A percentile compares a stretch with the other conserved stretches of the same genome.
phyloP scores from a whole-genome alignment of 1,140 invertebrate genomes.

The Cotesia vestalis region DNA sequence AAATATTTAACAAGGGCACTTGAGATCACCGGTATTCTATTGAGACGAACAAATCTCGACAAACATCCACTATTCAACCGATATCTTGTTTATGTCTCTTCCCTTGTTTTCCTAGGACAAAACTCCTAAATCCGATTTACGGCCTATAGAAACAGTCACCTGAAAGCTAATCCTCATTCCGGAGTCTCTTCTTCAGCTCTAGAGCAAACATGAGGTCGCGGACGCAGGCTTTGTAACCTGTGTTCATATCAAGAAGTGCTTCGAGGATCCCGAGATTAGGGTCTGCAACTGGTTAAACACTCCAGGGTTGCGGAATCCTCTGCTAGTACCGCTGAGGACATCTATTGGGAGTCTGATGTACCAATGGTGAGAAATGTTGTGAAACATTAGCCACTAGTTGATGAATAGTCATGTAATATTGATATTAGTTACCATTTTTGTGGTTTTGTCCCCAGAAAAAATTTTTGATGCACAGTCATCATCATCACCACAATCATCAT shows the following conservation, averaged over 20 bases:
- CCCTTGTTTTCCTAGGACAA: conserved; percentile 19
- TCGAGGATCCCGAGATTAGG: background rate
- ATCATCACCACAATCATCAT: too few relatives aligned
- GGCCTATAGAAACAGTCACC: conserved; percentile 7
- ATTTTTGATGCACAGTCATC: too few relatives aligned
- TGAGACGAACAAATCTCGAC: conserved; percentile 24
- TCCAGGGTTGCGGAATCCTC: background rate
- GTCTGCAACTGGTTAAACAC: background rate
- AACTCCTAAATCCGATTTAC: conserved; percentile 31
- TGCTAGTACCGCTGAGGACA: conserved; percentile 24
- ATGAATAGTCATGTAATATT: too few relatives aligned
- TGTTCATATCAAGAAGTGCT: background rate
- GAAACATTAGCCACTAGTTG: too few relatives aligned
- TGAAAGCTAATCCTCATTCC: conserved; percentile 10
- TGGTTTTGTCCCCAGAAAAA: too few relatives aligned
- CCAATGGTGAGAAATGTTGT: too few relatives aligned
- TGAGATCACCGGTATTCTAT: too few relatives aligned
- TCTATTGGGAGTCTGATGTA: conserved; percentile 15
- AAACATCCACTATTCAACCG: conserved; percentile 29
- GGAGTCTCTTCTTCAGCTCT: background rate
- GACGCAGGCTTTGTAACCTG: background rate
- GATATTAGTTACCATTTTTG: too few relatives aligned
- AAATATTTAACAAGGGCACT: too few relatives aligned
- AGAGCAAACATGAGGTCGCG: conserved; percentile 8
- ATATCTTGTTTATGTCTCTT: conserved; percentile 25